These are phyloP conservation scores for Vanessa cardui DNA, from an alignment of 2,888 invertebrate species.

Conservation along the genomic window DNA sequence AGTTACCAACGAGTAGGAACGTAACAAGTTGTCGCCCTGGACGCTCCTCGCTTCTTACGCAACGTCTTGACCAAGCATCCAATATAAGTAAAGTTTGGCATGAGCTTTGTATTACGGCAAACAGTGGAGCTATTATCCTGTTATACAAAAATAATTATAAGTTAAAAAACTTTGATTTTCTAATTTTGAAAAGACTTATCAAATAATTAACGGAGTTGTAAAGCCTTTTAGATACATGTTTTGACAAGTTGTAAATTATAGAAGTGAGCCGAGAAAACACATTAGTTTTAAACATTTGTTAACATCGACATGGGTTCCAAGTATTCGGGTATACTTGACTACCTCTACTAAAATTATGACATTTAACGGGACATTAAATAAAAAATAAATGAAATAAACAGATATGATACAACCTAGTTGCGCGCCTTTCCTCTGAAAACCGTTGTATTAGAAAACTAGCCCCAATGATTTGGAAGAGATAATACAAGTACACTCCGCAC, in stretches of 20 bases:
- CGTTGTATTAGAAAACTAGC: slow-evolving; percentile 82
- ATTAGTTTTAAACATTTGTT: no score
- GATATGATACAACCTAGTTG: slow-evolving; percentile 59
- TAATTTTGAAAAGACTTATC: no score
- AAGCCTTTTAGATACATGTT: no score
- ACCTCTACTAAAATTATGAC: no score
- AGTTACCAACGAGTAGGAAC: slow-evolving; percentile 85
- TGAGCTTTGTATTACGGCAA: slow-evolving; percentile 85
- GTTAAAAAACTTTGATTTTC: no score
- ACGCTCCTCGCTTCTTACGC: slow-evolving; percentile 70
- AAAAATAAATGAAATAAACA: background rate
- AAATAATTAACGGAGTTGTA: no score
- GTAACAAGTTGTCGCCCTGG: slow-evolving; percentile 88
- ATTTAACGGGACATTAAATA: no score
- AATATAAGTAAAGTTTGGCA: slow-evolving; percentile 84
- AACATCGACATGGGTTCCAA: no score
- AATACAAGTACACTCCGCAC: slow-evolving; percentile 90
- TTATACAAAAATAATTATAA: background rate
- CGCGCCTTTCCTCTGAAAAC: slow-evolving; percentile 63
- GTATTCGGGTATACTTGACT: no score
- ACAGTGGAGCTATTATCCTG: slow-evolving; percentile 74
- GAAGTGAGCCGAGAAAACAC: no score
- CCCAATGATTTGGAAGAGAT: slow-evolving; percentile 89
- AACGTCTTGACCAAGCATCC: slow-evolving; percentile 83
- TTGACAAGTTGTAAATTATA: no score